These are phyloP conservation scores for Amphipyra tragopoginis DNA, from an alignment of 2,888 invertebrate species.

Conservation along the genomic window DNA sequence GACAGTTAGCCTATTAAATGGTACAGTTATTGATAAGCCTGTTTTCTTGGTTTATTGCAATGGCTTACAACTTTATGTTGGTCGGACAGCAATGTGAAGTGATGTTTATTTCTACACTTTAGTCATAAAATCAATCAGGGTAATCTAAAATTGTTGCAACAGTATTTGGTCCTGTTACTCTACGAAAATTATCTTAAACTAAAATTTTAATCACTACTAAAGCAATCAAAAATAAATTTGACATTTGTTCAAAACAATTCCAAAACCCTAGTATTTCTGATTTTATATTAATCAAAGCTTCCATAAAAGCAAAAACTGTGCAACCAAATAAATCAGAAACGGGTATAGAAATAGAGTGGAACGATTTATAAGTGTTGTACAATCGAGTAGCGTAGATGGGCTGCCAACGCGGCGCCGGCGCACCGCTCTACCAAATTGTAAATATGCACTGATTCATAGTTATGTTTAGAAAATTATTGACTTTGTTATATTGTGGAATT, in stretches of 20 bases:
- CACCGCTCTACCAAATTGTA: slow-evolving; percentile 58
- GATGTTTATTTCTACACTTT: slow-evolving; percentile 49
- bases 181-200: slow-evolving; percentile 13
- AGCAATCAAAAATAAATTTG: slow-evolving; percentile 17
- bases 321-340: slow-evolving; percentile 50
- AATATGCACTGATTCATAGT: slow-evolving; percentile 71
- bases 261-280: slow-evolving; percentile 14
- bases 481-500: slow-evolving; percentile 50
- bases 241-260: slow-evolving; percentile 14
- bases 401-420: slow-evolving; percentile 60
- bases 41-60: slow-evolving; percentile 58
- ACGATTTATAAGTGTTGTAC: slow-evolving; percentile 55
- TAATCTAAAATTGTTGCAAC: slow-evolving; percentile 41
- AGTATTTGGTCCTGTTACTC: slow-evolving; percentile 23
- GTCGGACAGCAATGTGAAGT: slow-evolving; percentile 40
- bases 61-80: slow-evolving; percentile 46
- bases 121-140: slow-evolving; percentile 40
- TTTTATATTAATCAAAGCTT: slow-evolving; percentile 35
- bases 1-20: slow-evolving; percentile 56
- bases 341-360: slow-evolving; percentile 54
- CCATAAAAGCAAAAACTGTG: slow-evolving; percentile 54
- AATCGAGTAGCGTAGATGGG: slow-evolving; percentile 55
- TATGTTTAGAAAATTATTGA: slow-evolving; percentile 71
- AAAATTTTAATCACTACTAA: slow-evolving; percentile 6
- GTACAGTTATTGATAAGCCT: slow-evolving; percentile 60